Conservation (phyloP, 2,888 invertebrate genomes). For the Drymonia ruficornis region DNA sequence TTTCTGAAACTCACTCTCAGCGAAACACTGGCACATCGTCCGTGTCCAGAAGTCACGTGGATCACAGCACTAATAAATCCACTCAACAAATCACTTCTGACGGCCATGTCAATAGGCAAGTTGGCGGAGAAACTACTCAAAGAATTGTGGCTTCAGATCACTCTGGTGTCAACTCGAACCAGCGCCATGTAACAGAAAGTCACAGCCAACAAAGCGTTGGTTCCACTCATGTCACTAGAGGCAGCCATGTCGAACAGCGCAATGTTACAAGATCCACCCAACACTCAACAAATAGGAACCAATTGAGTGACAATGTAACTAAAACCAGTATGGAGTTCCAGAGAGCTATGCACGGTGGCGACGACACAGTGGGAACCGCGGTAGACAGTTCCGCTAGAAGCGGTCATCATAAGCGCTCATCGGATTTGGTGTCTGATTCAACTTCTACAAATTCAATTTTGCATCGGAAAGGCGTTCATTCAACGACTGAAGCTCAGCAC, state of each 20-base stretch:
- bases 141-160: conserved; percentile 54
- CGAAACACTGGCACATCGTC: conserved; percentile 38
- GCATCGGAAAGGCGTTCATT: conserved; percentile 89
- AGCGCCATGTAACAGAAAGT: conserved; percentile 32
- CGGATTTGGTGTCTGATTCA: conserved; percentile 89
- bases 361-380: conserved; percentile 39
- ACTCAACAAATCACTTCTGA: conserved; percentile 48
- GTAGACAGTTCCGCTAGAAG: conserved; percentile 61
- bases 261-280: conserved; percentile 54
- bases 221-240: conserved; percentile 44
- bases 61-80: conserved; percentile 48
- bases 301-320: conserved; percentile 75
- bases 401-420: conserved; percentile 89
- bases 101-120: conserved; percentile 34
- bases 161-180: conserved; percentile 36
- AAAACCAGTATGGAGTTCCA: conserved; percentile 83
- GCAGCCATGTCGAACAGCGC: conserved; percentile 52
- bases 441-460: conserved; percentile 91
- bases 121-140: conserved; percentile 50
- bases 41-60: conserved; percentile 40
- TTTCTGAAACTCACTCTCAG: conserved; percentile 40
- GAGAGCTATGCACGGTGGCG: conserved; percentile 77
- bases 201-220: conserved; percentile 42
- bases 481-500: conserved; percentile 89
- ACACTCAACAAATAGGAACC: conserved; percentile 68